Base-by-base conservation (phyloP, 2,113 vertebrate genomes). In the Paramormyrops kingsleyae region DNA sequence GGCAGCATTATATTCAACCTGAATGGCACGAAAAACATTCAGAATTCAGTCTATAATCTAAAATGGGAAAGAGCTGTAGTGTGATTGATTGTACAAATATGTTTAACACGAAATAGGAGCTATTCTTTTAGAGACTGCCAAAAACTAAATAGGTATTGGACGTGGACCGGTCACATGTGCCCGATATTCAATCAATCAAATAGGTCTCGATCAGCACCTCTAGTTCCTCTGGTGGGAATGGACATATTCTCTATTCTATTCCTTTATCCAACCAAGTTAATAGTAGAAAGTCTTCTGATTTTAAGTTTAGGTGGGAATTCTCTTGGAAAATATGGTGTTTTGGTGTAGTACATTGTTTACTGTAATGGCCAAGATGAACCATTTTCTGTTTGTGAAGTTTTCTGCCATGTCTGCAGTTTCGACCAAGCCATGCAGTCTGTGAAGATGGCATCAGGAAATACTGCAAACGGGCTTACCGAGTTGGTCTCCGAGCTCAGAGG, bases 401-500 rank as follows among this genome's bases (percentile, higher is more conserved):
- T 53, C 21, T 83, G 17, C 50, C 91, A 35, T 92, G 24, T 88
- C 93, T 94, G 1, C 59, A 99, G 99, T 91, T 98, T 99, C 93
- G 99, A 99, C 92, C 93, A 93, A 88, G 94, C 93, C 0, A 97
- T 99, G 95, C 97, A 97, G 90, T 95, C 93, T 1, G 92, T 97
- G 91, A 97, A 97, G 89, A 94, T 94, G 0, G 92, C 94, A 0
- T 95, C 95, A 59, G 91, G 49, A 42, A 94, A 89, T 42, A 93
- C 94, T 50, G 1, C 87, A 31, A 98, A 99, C 0, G 97, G 98
- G 17, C 93, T 99, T 19, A 95, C 93, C 85, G 94, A 96, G 90
- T 93, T 96, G 35, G 98, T 97, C 90, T 91, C 94, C 89, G 99
- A 99, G 93, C 96, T 98, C 94, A 96, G 94, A 91, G 98, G 97